These are phyloP conservation scores for Sigmodon hispidus DNA, from an alignment of 2,113 vertebrate genomes.

Conservation along the genomic window DNA sequence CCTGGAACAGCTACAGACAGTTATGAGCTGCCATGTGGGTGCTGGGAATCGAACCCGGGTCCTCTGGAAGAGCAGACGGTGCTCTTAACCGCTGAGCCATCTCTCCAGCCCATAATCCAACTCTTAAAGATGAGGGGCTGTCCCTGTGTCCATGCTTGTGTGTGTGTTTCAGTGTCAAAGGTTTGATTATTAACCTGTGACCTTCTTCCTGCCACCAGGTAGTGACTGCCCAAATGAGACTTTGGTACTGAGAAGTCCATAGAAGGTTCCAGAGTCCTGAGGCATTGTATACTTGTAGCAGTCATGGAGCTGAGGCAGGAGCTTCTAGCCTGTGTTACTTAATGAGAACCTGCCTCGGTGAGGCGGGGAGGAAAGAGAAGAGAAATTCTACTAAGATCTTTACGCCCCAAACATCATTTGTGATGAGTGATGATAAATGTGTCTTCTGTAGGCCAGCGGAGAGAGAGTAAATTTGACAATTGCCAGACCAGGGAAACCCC, in stretches of 20 bases:
- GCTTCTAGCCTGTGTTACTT: not conserved
- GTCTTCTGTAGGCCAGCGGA: constrained; percentile 92
- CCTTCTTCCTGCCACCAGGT: too few relatives aligned
- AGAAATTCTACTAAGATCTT: not conserved
- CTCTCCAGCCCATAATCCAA: too few relatives aligned
- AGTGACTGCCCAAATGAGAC: not conserved
- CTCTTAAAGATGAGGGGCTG: not conserved
- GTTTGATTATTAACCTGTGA: not conserved
- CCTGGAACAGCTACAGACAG: too few relatives aligned
- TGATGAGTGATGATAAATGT: constrained; percentile 8
- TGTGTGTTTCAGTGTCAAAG: not conserved
- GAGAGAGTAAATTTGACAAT: constrained; percentile 95
- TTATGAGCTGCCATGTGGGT: too few relatives aligned
- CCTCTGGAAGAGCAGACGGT: too few relatives aligned
- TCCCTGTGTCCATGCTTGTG: too few relatives aligned
- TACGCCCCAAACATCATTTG: not conserved
- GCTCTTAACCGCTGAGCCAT: too few relatives aligned
- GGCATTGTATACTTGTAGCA: not conserved
- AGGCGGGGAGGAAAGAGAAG: too few relatives aligned
- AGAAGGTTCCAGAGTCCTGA: not conserved
- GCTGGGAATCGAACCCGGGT: too few relatives aligned
- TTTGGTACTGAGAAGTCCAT: not conserved
- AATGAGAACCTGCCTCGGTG: not conserved
- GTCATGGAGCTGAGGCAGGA: not conserved
- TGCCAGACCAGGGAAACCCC: constrained; percentile 91